Conservation (phyloP, 64 coral and sea anemone species). For the Stichodactyla helianthus region DNA sequence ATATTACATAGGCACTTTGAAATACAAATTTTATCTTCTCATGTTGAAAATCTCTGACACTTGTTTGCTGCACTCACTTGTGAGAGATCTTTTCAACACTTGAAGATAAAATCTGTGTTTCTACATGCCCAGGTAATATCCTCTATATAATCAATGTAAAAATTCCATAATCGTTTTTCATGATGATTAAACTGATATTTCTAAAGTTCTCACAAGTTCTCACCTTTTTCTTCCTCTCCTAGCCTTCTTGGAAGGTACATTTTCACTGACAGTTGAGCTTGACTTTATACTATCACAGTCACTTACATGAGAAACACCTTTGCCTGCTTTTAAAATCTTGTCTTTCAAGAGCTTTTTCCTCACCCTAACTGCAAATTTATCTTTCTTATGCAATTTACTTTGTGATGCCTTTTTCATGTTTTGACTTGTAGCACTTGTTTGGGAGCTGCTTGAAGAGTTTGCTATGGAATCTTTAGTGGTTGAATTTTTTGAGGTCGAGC, state of each 20-base stretch:
- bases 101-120: too few relatives aligned
- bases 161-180: too few relatives aligned
- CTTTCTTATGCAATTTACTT: background rate
- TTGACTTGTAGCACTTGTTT: background rate
- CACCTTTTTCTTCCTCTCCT: conserved; percentile 8
- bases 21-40: too few relatives aligned
- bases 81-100: too few relatives aligned
- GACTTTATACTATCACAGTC: conserved; percentile 20
- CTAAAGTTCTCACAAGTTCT: background rate
- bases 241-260: background rate
- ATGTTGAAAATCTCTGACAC: too few relatives aligned
- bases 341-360: conserved; percentile 7
- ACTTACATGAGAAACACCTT: background rate
- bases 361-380: conserved; percentile 6
- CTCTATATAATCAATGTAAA: too few relatives aligned
- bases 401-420: background rate
- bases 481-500: background rate
- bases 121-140: too few relatives aligned
- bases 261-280: background rate
- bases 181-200: too few relatives aligned
- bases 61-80: too few relatives aligned
- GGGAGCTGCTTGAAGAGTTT: background rate
- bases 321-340: background rate
- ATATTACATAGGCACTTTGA: too few relatives aligned
- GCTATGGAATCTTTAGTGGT: background rate